Evolutionary conservation across 2,797 vertebrate species (phyloP).

Genomic region (Esox lucius): DNA sequence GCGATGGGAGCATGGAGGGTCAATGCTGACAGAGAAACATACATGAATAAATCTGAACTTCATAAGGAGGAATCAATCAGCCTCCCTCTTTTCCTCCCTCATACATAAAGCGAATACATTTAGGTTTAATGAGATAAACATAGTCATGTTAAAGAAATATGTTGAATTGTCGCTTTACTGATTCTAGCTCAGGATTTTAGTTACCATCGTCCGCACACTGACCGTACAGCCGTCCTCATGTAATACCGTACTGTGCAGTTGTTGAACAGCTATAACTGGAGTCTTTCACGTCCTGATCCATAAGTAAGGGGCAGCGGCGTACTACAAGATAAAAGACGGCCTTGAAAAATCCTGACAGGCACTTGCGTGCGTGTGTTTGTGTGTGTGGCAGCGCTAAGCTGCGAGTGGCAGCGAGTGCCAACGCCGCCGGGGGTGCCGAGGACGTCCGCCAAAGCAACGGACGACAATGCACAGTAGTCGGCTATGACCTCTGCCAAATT

Average conservation of each 20-base stretch:
- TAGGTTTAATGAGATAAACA: conserved; percentile 1
- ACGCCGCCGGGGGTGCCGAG: conserved; percentile 1
- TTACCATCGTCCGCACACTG: conserved; percentile 11
- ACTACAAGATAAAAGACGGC: neutral
- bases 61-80: conserved; percentile 15
- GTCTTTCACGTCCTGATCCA: neutral
- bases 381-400: neutral
- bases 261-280: neutral
- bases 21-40: conserved; percentile 40
- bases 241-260: neutral
- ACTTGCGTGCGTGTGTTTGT: neutral
- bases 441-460: conserved; percentile 23
- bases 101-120: conserved; percentile 6
- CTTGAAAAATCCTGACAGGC: neutral
- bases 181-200: conserved; percentile 10
- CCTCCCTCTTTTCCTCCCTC: neutral
- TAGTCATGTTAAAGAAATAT: neutral
- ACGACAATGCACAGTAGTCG: conserved; percentile 1
- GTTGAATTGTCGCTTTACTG: neutral
- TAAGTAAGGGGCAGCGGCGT: neutral
- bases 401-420: neutral
- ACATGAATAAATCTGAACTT: conserved; percentile 52
- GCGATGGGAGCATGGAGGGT: conserved; percentile 37
- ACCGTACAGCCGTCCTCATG: neutral
- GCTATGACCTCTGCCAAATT: conserved; percentile 32